phyloP scores from a whole-genome alignment of 2,888 invertebrate genomes.

The Volucella bombylans region DNA sequence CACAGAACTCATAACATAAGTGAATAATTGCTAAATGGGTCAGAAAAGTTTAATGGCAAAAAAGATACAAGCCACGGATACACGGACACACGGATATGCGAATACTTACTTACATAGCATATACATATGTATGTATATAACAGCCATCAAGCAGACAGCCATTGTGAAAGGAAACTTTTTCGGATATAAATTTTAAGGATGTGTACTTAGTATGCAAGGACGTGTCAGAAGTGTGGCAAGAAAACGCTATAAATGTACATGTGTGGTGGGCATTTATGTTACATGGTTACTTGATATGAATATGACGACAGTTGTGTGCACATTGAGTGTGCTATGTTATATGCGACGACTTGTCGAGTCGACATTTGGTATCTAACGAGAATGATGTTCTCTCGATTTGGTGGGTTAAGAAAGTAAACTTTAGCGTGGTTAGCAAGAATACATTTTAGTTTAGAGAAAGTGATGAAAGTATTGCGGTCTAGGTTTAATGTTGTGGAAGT shows the following conservation, averaged over 20 bases:
- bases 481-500: slow-evolving; percentile 47
- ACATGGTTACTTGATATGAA: slow-evolving; percentile 38
- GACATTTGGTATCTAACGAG: background rate
- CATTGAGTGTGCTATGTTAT: slow-evolving; percentile 24
- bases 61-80: slow-evolving; percentile 21
- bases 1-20: slow-evolving; percentile 34
- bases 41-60: slow-evolving; percentile 58
- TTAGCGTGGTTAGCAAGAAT: slow-evolving; percentile 26
- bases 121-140: too few species aligned
- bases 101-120: too few species aligned
- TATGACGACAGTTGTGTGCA: slow-evolving; percentile 36
- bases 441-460: slow-evolving; percentile 11
- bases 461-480: slow-evolving; percentile 50
- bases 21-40: slow-evolving; percentile 70
- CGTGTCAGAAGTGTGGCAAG: slow-evolving; percentile 27
- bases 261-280: slow-evolving; percentile 41
- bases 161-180: slow-evolving; percentile 56
- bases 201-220: slow-evolving; percentile 39
- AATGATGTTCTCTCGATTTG: slow-evolving; percentile 2
- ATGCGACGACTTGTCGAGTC: slow-evolving; percentile 3
- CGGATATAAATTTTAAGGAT: slow-evolving; percentile 54
- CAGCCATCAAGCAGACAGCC: slow-evolving; percentile 12
- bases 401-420: slow-evolving; percentile 29
- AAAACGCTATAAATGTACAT: slow-evolving; percentile 31
- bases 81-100: background rate